phyloP scores from a whole-genome alignment of 2,797 vertebrate species.

The Neopelma chrysocephalum region DNA sequence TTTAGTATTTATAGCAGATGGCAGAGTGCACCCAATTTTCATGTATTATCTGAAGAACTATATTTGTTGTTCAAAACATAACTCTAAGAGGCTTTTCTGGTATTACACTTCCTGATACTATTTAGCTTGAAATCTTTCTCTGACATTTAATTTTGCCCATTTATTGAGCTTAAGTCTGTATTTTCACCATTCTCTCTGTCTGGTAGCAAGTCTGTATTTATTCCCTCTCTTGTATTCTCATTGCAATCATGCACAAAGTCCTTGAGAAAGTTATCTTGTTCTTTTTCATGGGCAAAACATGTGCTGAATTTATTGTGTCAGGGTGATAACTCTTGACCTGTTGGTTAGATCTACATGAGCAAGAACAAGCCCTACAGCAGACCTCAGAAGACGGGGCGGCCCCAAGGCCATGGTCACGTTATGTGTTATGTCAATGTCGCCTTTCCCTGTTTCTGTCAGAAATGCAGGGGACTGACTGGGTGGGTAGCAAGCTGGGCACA shows the following conservation, averaged over 20 bases:
- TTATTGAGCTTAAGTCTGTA: rapidly evolving
- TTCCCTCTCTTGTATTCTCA: background rate
- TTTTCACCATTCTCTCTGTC: background rate
- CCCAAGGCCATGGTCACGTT: background rate
- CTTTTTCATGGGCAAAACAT: background rate
- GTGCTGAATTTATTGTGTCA: background rate
- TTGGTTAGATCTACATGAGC: background rate
- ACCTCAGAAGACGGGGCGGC: rapidly evolving
- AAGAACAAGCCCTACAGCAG: background rate
- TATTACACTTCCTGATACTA: background rate
- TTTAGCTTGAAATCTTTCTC: background rate
- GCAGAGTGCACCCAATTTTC: background rate
- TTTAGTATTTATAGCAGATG: constrained; percentile 25
- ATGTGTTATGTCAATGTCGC: rapidly evolving
- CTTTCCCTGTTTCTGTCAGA: background rate
- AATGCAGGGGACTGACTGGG: background rate
- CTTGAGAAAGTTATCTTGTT: background rate
- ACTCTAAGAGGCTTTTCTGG: background rate
- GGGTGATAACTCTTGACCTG: background rate
- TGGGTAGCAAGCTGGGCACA: background rate
- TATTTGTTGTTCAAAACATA: background rate
- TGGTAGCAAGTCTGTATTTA: background rate
- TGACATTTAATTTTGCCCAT: background rate
- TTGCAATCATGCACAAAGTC: background rate
- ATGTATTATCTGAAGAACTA: background rate